A percentile compares a stretch with the other conserved stretches of the same genome.
These are phyloP conservation scores for Troglohyphantes excavatus DNA, from an alignment of 2,888 invertebrate species.

Conservation along the genomic window DNA sequence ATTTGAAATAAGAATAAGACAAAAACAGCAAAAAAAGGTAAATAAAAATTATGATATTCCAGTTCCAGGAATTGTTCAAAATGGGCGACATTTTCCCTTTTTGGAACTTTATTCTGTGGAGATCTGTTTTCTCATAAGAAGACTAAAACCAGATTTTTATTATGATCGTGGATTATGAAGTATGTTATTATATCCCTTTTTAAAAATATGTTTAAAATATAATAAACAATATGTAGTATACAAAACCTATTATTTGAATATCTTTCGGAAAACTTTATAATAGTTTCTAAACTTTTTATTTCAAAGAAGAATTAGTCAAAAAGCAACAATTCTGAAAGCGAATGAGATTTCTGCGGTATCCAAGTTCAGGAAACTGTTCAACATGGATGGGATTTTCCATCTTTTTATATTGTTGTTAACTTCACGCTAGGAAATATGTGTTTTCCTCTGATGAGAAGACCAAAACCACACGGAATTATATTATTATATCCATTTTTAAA, in stretches of 20 bases:
- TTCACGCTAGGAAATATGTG: neutral
- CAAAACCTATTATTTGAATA: neutral
- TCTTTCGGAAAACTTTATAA: neutral
- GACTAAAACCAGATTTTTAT: neutral
- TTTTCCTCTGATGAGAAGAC: neutral
- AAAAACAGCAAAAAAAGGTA: too few relatives aligned
- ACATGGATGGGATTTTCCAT: too few relatives aligned
- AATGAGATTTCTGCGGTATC: neutral
- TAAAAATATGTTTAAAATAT: neutral
- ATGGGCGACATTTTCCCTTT: too few relatives aligned
- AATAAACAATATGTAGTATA: neutral
- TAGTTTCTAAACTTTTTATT: neutral
- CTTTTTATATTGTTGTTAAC: too few relatives aligned
- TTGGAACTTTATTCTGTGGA: too few relatives aligned
- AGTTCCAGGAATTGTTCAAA: too few relatives aligned
- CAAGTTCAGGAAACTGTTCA: neutral
- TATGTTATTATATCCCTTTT: neutral
- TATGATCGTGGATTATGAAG: neutral
- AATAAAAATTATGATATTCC: too few relatives aligned
- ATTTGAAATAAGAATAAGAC: too few relatives aligned
- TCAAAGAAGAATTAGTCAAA: neutral
- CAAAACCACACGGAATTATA: neutral
- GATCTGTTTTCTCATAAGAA: neutral
- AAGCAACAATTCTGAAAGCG: neutral
- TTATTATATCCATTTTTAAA: neutral